These are phyloP conservation scores for Mesembrinibis cayennensis DNA, from an alignment of 2,113 vertebrate species.

Conservation along the genomic window DNA sequence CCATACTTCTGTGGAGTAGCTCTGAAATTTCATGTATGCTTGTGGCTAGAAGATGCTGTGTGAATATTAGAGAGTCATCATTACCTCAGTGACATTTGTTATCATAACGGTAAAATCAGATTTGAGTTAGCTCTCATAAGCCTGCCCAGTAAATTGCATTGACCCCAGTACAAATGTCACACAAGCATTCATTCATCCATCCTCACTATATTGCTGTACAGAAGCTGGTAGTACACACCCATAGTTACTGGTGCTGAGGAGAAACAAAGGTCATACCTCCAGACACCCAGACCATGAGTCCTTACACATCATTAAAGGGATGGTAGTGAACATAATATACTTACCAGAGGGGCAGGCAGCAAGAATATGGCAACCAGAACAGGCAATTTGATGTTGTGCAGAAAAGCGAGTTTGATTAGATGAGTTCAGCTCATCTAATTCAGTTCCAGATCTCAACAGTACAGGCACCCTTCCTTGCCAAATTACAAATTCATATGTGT, in stretches of 20 bases:
- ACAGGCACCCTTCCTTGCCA: not conserved
- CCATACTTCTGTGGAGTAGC: not conserved
- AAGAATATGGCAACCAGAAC: constrained; percentile 7
- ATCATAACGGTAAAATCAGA: not conserved
- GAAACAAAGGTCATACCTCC: not conserved
- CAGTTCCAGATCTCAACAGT: not conserved
- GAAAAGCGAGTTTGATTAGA: not conserved
- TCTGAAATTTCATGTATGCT: not conserved
- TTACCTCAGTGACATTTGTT: not conserved
- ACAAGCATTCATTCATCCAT: not conserved
- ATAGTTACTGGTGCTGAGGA: not conserved
- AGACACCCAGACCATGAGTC: not conserved
- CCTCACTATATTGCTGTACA: not conserved
- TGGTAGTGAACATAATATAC: not conserved
- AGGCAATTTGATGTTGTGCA: not conserved
- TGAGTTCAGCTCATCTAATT: not conserved
- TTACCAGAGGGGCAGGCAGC: not conserved
- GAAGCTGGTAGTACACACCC: not conserved
- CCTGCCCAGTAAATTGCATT: not conserved
- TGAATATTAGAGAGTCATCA: not conserved
- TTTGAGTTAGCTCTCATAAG: not conserved
- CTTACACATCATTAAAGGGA: not conserved
- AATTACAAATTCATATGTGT: not conserved
- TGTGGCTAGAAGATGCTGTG: not conserved
- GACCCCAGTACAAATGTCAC: not conserved